Conservation (phyloP, 2,888 invertebrate species). For the Ptychoptera contaminata region DNA sequence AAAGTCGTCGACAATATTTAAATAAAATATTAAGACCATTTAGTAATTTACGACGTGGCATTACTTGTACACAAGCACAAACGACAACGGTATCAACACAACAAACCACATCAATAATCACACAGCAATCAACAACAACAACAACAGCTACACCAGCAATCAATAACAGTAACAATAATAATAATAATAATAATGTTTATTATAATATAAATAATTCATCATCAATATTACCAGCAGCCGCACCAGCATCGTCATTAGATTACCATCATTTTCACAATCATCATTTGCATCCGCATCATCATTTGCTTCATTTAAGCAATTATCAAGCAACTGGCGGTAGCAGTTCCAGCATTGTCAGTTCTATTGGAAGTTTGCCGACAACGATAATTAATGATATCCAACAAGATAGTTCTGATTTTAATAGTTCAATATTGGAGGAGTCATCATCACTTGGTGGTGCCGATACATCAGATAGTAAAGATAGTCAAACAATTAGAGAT, state of each 20-base stretch:
- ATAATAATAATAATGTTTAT: too few relatives aligned
- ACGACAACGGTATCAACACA: too few relatives aligned
- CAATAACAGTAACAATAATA: too few relatives aligned
- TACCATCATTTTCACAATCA: too few relatives aligned
- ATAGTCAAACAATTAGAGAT: constrained; percentile 68
- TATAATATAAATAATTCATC: too few relatives aligned
- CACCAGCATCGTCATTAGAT: too few relatives aligned
- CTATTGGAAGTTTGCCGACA: not conserved
- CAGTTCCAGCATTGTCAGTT: not conserved
- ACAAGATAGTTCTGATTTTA: constrained; percentile 22
- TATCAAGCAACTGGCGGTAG: not conserved
- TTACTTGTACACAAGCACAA: too few relatives aligned
- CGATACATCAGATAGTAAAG: constrained; percentile 54
- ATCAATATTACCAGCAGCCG: too few relatives aligned
- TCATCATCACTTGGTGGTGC: constrained; percentile 29
- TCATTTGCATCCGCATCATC: too few relatives aligned
- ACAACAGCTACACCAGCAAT: too few relatives aligned
- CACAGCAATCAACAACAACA: too few relatives aligned
- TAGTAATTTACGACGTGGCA: constrained; percentile 6
- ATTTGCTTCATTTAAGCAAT: not conserved
- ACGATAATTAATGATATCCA: constrained; percentile 14
- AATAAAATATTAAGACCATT: constrained; percentile 25
- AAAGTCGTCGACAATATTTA: constrained; percentile 74
- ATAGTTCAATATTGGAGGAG: constrained; percentile 27
- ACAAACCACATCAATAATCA: too few relatives aligned